These are phyloP conservation scores for Lepus americanus DNA, from an alignment of 2,113 vertebrate genomes.

Conservation along the genomic window DNA sequence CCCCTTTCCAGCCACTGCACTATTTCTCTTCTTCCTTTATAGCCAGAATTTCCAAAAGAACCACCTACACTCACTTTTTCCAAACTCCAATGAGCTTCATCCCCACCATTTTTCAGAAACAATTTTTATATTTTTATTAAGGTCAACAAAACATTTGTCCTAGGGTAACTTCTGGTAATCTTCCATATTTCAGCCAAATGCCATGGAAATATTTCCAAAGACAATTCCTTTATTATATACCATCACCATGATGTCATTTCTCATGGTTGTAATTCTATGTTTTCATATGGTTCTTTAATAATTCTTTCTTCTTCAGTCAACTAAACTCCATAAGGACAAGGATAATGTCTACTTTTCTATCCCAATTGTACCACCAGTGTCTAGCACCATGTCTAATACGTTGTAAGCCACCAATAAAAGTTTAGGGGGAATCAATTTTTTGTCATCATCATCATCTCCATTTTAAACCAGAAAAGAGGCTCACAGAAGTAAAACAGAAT, in stretches of 20 bases:
- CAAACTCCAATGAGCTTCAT: neutral
- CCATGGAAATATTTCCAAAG: neutral
- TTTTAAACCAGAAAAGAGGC: slow-evolving; percentile 16
- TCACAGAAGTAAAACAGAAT: neutral
- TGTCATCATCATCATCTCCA: neutral
- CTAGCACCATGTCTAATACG: neutral
- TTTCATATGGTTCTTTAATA: slow-evolving; percentile 12
- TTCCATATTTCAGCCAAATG: slow-evolving; percentile 34
- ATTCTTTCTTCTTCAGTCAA: slow-evolving; percentile 1
- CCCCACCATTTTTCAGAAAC: neutral
- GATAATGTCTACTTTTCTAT: slow-evolving; percentile 42
- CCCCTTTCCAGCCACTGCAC: neutral
- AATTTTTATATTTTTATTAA: neutral
- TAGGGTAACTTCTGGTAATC: neutral
- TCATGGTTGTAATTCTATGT: neutral
- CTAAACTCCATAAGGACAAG: neutral
- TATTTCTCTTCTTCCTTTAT: slow-evolving; percentile 8
- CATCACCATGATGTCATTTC: neutral
- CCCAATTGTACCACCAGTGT: neutral
- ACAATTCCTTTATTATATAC: neutral
- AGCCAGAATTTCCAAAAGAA: neutral
- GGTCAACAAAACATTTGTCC: slow-evolving; percentile 8
- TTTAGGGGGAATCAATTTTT: neutral
- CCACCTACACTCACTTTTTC: neutral
- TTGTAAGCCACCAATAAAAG: neutral